Evolutionary conservation across 2,888 invertebrate species (phyloP).

Genomic region (Rotaria sp.): DNA sequence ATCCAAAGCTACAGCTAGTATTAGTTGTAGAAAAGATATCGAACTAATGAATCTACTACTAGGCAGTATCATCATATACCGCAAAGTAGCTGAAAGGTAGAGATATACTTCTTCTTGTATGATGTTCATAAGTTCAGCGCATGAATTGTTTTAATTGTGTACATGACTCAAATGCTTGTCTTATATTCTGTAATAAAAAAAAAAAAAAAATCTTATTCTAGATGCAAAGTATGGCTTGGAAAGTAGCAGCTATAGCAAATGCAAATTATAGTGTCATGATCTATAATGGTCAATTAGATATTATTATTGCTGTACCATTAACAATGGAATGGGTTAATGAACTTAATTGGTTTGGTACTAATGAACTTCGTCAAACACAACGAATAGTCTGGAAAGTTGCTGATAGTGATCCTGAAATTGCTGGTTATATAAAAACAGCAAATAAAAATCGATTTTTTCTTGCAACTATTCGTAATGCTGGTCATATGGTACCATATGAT

Average conservation of each 20-base stretch:
- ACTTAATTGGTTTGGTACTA: conserved; percentile 65
- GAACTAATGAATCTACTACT: no score
- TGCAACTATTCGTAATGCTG: conserved; percentile 50
- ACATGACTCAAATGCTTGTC: no score
- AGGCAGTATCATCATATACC: no score
- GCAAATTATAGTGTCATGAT: conserved; percentile 62
- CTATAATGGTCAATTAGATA: conserved; percentile 82
- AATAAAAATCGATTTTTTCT: conserved; percentile 43
- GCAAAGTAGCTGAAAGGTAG: no score
- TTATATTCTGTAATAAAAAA: not conserved
- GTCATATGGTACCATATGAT: conserved; percentile 52
- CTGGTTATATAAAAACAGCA: conserved; percentile 50
- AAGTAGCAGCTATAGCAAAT: not conserved
- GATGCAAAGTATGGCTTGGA: not conserved
- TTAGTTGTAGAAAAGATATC: no score
- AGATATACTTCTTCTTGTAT: no score
- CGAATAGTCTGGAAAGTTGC: conserved; percentile 61
- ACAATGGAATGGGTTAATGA: conserved; percentile 71
- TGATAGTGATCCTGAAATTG: conserved; percentile 48
- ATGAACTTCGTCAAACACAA: conserved; percentile 64
- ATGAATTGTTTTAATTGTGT: no score
- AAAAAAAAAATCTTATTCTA: not conserved
- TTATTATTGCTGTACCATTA: conserved; percentile 78
- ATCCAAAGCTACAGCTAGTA: no score
- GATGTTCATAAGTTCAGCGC: no score